phyloP scores from a whole-genome alignment of 2,797 vertebrate genomes.

The Acropternis orthonyx region DNA sequence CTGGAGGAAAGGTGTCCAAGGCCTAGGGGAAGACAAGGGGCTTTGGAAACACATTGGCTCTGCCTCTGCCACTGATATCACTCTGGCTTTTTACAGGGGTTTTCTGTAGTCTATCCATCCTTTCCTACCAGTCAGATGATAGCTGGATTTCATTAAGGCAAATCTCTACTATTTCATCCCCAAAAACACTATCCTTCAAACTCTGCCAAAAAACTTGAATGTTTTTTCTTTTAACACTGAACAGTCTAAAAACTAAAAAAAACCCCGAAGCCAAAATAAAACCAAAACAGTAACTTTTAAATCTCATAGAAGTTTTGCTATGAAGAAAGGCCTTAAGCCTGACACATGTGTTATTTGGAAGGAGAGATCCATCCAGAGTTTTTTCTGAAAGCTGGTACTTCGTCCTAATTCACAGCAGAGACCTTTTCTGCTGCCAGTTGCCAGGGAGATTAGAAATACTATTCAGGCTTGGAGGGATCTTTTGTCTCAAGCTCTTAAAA shows the following conservation, averaged over 20 bases:
- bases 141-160: background rate
- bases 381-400: slow-evolving; percentile 28
- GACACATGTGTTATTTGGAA: background rate
- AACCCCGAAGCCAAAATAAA: background rate
- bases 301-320: background rate
- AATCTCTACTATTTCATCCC: background rate
- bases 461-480: slow-evolving; percentile 59
- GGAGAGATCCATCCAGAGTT: background rate
- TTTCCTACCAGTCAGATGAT: background rate
- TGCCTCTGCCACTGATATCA: background rate
- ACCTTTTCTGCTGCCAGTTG: slow-evolving; percentile 49
- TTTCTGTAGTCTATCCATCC: background rate
- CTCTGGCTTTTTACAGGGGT: background rate
- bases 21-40: background rate
- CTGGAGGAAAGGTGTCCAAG: background rate
- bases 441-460: slow-evolving; percentile 59
- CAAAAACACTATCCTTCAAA: background rate
- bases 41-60: background rate
- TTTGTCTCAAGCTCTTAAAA: slow-evolving; percentile 62
- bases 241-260: background rate
- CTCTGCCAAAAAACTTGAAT: background rate
- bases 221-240: background rate
- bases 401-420: slow-evolving; percentile 33
- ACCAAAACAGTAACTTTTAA: background rate
- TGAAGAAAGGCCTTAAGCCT: background rate